Conservation (phyloP, 2,888 invertebrate genomes). For the Amphipyra berbera region DNA sequence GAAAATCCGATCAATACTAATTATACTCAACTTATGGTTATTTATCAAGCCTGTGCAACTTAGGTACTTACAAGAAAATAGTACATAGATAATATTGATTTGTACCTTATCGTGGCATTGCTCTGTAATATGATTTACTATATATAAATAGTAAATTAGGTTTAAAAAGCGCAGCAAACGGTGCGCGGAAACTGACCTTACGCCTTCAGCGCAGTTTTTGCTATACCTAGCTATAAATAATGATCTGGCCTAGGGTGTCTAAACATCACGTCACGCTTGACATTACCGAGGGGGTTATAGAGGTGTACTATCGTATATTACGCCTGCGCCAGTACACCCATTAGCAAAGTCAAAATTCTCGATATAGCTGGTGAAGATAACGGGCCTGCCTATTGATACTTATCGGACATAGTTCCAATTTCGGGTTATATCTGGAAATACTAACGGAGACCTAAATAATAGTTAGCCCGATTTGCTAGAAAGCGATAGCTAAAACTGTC, state of each 20-base stretch:
- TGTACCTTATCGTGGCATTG: too few species aligned
- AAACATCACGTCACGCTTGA: slow-evolving; percentile 25
- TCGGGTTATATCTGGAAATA: neutral
- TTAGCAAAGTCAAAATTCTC: neutral
- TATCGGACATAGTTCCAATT: slow-evolving; percentile 41
- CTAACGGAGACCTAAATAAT: slow-evolving; percentile 1
- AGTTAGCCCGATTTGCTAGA: neutral
- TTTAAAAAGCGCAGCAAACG: slow-evolving; percentile 5
- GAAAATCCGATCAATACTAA: slow-evolving; percentile 21
- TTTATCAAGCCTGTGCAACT: slow-evolving; percentile 5
- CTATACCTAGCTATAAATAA: slow-evolving; percentile 8
- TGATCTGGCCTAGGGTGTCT: slow-evolving; percentile 27
- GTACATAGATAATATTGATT: too few species aligned
- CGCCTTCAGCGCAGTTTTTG: slow-evolving; percentile 20
- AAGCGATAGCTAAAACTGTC: neutral
- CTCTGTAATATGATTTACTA: too few species aligned
- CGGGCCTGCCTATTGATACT: neutral
- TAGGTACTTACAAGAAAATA: neutral
- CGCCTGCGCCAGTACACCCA: neutral
- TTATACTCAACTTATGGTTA: neutral
- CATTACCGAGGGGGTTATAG: slow-evolving; percentile 11
- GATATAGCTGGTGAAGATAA: slow-evolving; percentile 3
- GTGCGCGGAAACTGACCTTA: slow-evolving; percentile 29
- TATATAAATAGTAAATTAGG: neutral
- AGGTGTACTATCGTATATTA: neutral